Base-by-base conservation (phyloP, 2,888 invertebrate species). In the Nebria salina region DNA sequence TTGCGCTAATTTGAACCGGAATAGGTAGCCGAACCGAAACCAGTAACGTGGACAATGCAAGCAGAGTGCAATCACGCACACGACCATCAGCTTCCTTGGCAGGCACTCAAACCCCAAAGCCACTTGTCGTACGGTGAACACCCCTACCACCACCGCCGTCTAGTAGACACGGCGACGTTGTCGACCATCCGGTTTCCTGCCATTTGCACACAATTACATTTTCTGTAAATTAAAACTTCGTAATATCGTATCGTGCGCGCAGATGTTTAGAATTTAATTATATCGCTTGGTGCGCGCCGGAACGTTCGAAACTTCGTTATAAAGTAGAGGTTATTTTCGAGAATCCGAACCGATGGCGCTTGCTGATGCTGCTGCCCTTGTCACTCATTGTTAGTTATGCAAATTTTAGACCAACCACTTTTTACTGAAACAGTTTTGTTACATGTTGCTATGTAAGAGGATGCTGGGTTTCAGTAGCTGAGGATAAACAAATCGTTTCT, bases 1-100 rank as follows among this genome's bases (percentile, higher is more conserved):
- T 76, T 76, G 76, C 76, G 73, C 76, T 81, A 81, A 81, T 81
- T 81, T 81, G 81, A 76, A 76, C 76, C 81, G 81, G 81, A 81
- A 76, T 65, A 76, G 72, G 81, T 81, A 76, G 81, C 76, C 76
- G 76, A 81, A 75, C 54, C 8, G 54, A 8, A 54, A 8, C 54
- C 54, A 54, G 54, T 54, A 54, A 25, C 64, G 75, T 80, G 80
- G 80, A 80, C 80, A 80, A 76, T 81, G 75, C 80, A 64, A 54
- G 54, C 54, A 11, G 9, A 70, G 70, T 26, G 70, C 26, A 70
- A 70, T 70, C 70, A 70, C n/a, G 73, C 41, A 43, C 73, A 34
- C 34, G 13, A 7, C 73, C 13, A 11, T 11, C 25, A 34, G 66
- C 66, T 13, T 34, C n/a, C 26, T 20, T 72, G 9, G 26, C 72